These are phyloP conservation scores for Rhagium mordax DNA, from an alignment of 2,888 invertebrate genomes.

Conservation along the genomic window DNA sequence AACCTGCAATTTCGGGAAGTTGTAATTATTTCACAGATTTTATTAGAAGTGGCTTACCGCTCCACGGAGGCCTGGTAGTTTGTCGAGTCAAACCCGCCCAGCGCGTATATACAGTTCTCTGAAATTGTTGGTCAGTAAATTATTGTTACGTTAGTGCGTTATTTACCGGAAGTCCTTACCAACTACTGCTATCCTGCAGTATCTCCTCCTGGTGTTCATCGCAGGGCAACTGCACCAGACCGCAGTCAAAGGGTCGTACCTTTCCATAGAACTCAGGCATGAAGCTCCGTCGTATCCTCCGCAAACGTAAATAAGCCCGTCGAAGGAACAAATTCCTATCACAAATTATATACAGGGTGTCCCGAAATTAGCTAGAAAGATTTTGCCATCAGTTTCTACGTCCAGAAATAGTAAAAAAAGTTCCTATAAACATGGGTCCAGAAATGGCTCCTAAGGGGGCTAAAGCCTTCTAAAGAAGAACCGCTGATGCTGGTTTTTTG, in stretches of 20 bases:
- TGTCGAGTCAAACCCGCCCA: constrained; percentile 81
- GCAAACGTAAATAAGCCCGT: constrained; percentile 77
- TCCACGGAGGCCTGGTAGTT: constrained; percentile 81
- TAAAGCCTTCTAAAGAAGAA: too few species aligned
- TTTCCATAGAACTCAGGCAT: constrained; percentile 79
- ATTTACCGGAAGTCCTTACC: constrained; percentile 68
- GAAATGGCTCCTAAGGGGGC: too few species aligned
- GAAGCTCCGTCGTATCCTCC: constrained; percentile 82
- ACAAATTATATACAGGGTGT: too few species aligned
- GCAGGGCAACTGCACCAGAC: constrained; percentile 81
- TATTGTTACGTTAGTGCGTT: too few species aligned
- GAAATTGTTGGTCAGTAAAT: too few species aligned
- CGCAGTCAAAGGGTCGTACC: constrained; percentile 79
- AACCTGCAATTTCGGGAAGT: constrained; percentile 67
- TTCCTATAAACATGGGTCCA: too few species aligned
- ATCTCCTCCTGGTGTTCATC: constrained; percentile 78
- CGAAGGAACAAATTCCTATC: constrained; percentile 75
- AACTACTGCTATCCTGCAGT: constrained; percentile 78
- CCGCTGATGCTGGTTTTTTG: too few species aligned
- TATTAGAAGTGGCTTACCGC: constrained; percentile 63
- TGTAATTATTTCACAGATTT: background rate
- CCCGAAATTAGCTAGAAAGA: too few species aligned
- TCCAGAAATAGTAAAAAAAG: too few species aligned
- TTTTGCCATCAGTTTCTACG: too few species aligned
- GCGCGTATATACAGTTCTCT: constrained; percentile 79